Conservation (phyloP, 2,797 vertebrate species). For the Lerista edwardsae region DNA sequence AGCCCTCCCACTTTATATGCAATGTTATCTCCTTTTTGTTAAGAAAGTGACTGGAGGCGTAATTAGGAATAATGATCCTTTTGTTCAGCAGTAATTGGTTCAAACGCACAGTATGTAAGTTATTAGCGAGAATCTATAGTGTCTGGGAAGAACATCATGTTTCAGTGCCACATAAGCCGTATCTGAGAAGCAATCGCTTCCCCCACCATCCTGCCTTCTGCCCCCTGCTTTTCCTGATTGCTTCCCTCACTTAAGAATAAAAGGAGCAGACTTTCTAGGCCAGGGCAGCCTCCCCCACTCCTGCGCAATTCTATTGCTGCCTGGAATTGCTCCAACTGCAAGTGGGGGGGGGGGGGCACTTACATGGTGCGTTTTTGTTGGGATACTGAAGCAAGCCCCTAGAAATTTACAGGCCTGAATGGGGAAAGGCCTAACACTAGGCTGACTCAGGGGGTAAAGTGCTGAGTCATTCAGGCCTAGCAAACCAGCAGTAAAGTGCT, state of each 20-base stretch:
- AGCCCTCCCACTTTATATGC: not conserved
- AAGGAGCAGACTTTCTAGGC: not conserved
- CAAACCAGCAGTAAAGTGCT: too few relatives aligned
- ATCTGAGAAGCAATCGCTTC: not conserved
- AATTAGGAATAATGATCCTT: conserved; percentile 35
- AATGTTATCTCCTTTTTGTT: not conserved
- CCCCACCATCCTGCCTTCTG: not conserved
- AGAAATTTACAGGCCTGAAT: too few relatives aligned
- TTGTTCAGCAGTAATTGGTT: conserved; percentile 34
- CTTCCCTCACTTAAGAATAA: not conserved
- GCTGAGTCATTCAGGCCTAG: too few relatives aligned
- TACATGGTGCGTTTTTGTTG: too few relatives aligned
- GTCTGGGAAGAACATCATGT: conserved; percentile 4
- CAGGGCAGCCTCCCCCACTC: too few relatives aligned
- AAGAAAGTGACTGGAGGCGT: conserved; percentile 22
- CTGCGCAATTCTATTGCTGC: too few relatives aligned
- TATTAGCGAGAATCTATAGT: conserved; percentile 10
- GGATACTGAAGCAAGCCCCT: too few relatives aligned
- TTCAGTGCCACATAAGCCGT: conserved; percentile 3
- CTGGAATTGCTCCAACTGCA: too few relatives aligned
- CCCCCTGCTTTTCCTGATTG: not conserved
- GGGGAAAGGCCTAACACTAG: too few relatives aligned
- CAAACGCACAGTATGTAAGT: conserved; percentile 17
- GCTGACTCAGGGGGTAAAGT: too few relatives aligned
- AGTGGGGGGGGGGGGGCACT: too few relatives aligned